Evolutionary conservation across 2,797 vertebrate species (phyloP), one percentile per base, ranked within the genome.

Genomic region (Buphagus erythrorhynchus): DNA sequence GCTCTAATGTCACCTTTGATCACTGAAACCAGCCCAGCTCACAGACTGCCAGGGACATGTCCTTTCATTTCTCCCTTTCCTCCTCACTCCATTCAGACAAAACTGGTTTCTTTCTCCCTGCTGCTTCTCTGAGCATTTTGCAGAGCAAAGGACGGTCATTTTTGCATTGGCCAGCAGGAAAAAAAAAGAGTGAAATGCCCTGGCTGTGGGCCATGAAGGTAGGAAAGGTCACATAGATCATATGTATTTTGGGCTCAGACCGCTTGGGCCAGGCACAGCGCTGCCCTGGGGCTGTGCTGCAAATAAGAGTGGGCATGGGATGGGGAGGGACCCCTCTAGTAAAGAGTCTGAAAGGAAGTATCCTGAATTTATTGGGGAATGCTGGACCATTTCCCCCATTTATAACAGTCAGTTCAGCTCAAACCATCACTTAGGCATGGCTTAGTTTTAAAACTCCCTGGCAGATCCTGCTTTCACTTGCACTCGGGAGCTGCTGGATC

Each of bases 1-100:
- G 6, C 76, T 89, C 83, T 75, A 77, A 90, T 67, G 65, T 89
- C 86, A 84, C 59, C 89, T 96, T 95, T 96, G 92, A 96, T 96
- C 85, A 79, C 78, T 77, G 81, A 92, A 93, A 86, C 80, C 79
- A 95, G 1, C 81, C 68, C 91, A 61, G 92, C 72, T 49, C 79
- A 51, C 65, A 83, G 88, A 88, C 26, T 93, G 73, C 35, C 76
- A 62, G 62, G 82, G 85, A 95, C 13, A 5, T 2, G 2, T 83
- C 86, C 71, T 93, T 89, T 88, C 52, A 58, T 90, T 93, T 74
- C 75, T 88, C 77, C 43, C 51, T 86, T 68, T 76, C 26, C 62
- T 40, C 35, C 33, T 80, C 0, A 0, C 49, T 88, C 68, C 48
- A 57, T 59, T 92, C 84, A 92, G 86, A 62, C 58, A 42, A 87